Percentiles rank a stretch among this genome's conserved stretches.
Conservation (phyloP, 2,113 vertebrate species). For the Hucho hucho region DNA sequence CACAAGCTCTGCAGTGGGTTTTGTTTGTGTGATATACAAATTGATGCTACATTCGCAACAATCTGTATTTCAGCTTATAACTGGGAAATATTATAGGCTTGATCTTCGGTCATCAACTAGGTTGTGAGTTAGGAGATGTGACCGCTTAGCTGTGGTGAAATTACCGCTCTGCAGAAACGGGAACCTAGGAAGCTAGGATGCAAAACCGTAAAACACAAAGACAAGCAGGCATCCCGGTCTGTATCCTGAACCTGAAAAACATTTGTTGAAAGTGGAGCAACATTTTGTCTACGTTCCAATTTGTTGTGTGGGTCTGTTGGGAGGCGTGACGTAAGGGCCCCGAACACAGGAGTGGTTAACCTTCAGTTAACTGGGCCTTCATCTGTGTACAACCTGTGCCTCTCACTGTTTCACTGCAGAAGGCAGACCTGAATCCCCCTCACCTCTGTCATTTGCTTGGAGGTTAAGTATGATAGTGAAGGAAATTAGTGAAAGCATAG, state of each 20-base stretch:
- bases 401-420: background rate
- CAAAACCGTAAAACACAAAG: background rate
- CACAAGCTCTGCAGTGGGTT: background rate
- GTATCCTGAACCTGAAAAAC: slow-evolving; percentile 1
- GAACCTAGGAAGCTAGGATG: no score
- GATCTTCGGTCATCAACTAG: background rate
- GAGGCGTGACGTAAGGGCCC: background rate
- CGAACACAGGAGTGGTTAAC: slow-evolving; percentile 20
- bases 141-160: background rate
- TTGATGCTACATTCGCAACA: background rate
- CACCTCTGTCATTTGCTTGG: background rate
- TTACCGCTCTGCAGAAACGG: background rate
- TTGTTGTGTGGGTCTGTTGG: slow-evolving; percentile 9
- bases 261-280: slow-evolving; percentile 14
- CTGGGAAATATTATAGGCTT: background rate
- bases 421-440: background rate
- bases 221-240: background rate
- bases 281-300: slow-evolving; percentile 13
- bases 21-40: background rate
- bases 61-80: background rate
- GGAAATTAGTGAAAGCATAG: no score
- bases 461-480: background rate
- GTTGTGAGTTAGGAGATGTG: background rate
- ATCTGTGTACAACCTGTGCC: slow-evolving; percentile 10
- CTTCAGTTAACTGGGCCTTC: slow-evolving; percentile 34